These are phyloP conservation scores for Dicranocentrus wangi DNA, from an alignment of 2,888 invertebrate genomes.

Conservation along the genomic window DNA sequence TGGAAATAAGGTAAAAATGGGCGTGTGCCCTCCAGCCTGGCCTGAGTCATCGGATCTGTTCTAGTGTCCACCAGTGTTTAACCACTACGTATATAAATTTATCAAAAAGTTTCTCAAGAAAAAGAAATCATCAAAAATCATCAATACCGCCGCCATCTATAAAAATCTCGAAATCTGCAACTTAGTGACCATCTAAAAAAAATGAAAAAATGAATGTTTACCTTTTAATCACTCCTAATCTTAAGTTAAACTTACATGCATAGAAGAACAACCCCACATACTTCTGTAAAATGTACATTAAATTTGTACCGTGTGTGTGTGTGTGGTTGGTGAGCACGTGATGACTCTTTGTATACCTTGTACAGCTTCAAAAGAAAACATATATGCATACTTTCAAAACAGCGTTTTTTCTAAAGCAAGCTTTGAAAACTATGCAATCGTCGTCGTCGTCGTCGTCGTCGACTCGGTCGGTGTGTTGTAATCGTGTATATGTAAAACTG, in stretches of 20 bases:
- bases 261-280: no score
- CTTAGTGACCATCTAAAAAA: constrained; percentile 59
- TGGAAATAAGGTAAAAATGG: constrained; percentile 74
- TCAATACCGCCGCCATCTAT: constrained; percentile 12
- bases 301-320: no score
- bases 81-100: neutral
- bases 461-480: no score
- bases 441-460: no score
- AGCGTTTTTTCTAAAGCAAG: neutral
- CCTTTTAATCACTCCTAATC: constrained; percentile 1
- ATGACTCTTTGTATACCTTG: no score
- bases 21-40: constrained; percentile 67
- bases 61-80: constrained; percentile 48
- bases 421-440: constrained; percentile 9
- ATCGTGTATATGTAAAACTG: constrained; percentile 6
- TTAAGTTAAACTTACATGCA: constrained; percentile 8
- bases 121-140: neutral
- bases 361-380: constrained; percentile 1
- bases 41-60: constrained; percentile 70
- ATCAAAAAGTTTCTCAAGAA: neutral
- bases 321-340: no score
- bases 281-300: neutral
- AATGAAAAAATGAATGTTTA: neutral
- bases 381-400: neutral
- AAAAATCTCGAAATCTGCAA: constrained; percentile 60